Evolutionary conservation across 2,888 invertebrate genomes (phyloP), one percentile per base, ranked within the genome.

Genomic region (Xestoiulus laeticollis): DNA sequence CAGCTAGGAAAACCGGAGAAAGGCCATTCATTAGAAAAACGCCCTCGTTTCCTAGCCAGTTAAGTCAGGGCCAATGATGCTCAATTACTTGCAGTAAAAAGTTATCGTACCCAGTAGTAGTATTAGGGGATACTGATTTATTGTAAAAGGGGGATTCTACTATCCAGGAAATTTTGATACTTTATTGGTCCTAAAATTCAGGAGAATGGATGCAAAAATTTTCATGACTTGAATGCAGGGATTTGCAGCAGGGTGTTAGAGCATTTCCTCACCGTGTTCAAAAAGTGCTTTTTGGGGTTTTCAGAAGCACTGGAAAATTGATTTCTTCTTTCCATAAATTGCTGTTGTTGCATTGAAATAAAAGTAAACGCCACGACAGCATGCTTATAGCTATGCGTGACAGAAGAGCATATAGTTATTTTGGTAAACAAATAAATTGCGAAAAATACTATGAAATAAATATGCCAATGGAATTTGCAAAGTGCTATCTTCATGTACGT

Each of bases 21-120:
- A 32, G 78, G 78, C 12, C 30, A 32, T 78, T 78, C 78, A 78
- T 78, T 78, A 78, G 78, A 78, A 78, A 32, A 78, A 78, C 78
- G 14, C 78, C 78, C 78, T 30, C 30, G 78, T 78, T 78, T 78
- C 78, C 78, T 26, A 78, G 78, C 78, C 30, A 32, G 78, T 30
- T 78, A 78, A 78, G 78, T 78, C 30, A 16, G 78, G 30, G 78
- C 78, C 78, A 78, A 78, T 78, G 78, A 78, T 78, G 78, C 26
- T 78, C 78, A 78, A 78, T 78, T 78, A 78, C 30, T 78, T 26
- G 30, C 78, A 3, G 78, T 78, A 78, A 78, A 78, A 78, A 78
- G 78, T 78, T 78, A 78, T 78, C 78, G 30, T 78, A 32, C 78
- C 78, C 78, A 12, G 14, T 78, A 32, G 78, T 78, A 26, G 78